Evolutionary conservation across 2,113 vertebrate genomes (phyloP), one percentile per base, ranked within the genome.

Genomic region (Thalassarche chlororhynchos): DNA sequence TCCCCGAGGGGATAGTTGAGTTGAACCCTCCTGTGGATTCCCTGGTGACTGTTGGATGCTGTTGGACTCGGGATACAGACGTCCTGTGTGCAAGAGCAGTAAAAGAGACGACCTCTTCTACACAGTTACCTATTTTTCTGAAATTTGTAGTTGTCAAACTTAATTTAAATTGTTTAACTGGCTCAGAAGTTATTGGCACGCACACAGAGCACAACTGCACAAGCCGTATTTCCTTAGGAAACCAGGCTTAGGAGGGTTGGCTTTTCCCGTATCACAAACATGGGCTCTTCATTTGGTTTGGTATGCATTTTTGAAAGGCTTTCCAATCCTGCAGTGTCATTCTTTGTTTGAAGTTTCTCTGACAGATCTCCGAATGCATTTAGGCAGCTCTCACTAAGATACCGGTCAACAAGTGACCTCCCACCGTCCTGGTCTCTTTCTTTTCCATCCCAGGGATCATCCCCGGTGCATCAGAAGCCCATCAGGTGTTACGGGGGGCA

Each of bases 1-100:
- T 83, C 61, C 65, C 57, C 24, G 4, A 9, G 4, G 36, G 21
- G 6, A 64, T 3, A 52, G n/a, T 2, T 19, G 24, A n/a, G 40
- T 36, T 49, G 5, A 90, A 23, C 7, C 5, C 8, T 4, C 5
- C 12, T 10, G 25, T n/a, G 20, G 29, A 54, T 71, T 81, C 69
- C 14, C 24, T 34, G 62, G 36, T 44, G 46, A 32, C 57, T 38
- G 34, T 12, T 17, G 38, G 34, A 52, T 62, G 87, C 61, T 68
- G 46, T 52, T 85, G 57, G 52, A 60, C 24, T 69, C 1, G 2
- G 28, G n/a, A 68, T 55, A 26, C 4, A 16, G 28, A 8, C 0
- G 0, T 25, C 42, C 52, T 34, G 0, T 1, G 10, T 23, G n/a
- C n/a, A 64, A 55, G 9, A 65, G 19, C 29, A 66, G n/a, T 31